Conservation (phyloP, 53 echinoderm and acorn worm genomes). For the Actinopyga echinites region DNA sequence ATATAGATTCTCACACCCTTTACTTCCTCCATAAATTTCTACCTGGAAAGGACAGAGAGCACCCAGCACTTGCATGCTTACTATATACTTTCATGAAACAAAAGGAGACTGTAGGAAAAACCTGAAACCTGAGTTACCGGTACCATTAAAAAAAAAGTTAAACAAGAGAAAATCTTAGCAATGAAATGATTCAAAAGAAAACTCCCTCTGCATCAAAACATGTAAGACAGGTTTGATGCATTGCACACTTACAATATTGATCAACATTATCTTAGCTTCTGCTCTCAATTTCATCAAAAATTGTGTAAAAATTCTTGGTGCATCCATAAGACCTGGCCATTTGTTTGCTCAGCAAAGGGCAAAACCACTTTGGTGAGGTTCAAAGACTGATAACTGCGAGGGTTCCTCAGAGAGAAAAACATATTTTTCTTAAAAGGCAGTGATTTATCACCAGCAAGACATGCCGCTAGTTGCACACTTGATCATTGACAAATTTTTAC, state of each 20-base stretch:
- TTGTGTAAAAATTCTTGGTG: conserved; percentile 24
- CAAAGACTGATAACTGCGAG: conserved; percentile 20
- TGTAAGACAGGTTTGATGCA: conserved; percentile 23
- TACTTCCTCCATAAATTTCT: too few species aligned
- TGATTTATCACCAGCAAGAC: conserved; percentile 31
- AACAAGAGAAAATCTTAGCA: too few species aligned
- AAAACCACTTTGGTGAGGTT: conserved; percentile 42
- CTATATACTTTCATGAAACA: too few species aligned
- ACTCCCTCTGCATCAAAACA: too few species aligned
- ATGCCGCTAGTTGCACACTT: conserved; percentile 19
- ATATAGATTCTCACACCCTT: too few species aligned
- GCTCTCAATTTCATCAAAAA: conserved; percentile 38
- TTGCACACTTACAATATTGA: conserved; percentile 40
- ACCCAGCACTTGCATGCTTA: too few species aligned
- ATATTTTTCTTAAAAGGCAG: conserved; percentile 38
- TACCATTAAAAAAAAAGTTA: too few species aligned
- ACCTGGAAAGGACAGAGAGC: too few species aligned
- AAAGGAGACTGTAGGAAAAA: too few species aligned
- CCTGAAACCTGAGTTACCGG: too few species aligned
- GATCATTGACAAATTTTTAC: conserved; percentile 30
- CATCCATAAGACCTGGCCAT: conserved; percentile 24
- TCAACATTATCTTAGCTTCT: conserved; percentile 40
- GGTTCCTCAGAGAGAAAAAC: conserved; percentile 20
- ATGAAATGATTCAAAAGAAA: too few species aligned
- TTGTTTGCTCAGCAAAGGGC: conserved; percentile 43